Conservation (phyloP, 2,888 invertebrate species). For the Imbricaverruca yamaguchii region DNA sequence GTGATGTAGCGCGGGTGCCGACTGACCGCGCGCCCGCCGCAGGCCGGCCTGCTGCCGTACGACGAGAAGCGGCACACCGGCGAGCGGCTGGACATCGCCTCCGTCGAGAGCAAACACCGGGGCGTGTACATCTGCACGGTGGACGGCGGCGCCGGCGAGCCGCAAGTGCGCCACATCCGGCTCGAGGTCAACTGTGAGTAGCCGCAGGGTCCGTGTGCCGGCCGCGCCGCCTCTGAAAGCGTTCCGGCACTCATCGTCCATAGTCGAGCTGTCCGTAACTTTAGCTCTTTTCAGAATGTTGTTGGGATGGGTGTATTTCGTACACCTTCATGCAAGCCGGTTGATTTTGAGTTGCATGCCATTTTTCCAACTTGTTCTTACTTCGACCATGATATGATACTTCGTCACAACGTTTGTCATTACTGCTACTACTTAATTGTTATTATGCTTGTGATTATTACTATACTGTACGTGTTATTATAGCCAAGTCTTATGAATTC, state of each 20-base stretch:
- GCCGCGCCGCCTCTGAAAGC: background rate
- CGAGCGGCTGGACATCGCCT: background rate
- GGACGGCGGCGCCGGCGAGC: background rate
- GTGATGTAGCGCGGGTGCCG: too few relatives aligned
- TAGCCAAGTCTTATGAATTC: too few relatives aligned
- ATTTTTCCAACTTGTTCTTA: background rate
- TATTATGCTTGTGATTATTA: too few relatives aligned
- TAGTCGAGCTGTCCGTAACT: background rate
- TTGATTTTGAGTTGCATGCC: background rate
- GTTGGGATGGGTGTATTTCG: background rate
- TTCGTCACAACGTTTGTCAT: too few relatives aligned
- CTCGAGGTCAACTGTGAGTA: conserved; percentile 3
- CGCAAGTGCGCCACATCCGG: background rate
- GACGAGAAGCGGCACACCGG: background rate
- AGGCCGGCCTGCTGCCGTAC: background rate
- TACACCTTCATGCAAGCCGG: background rate
- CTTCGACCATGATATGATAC: background rate
- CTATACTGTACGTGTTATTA: too few relatives aligned
- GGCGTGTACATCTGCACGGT: background rate
- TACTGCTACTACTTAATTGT: too few relatives aligned
- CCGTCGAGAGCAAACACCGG: background rate
- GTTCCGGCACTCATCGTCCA: background rate
- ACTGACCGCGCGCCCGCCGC: too few relatives aligned
- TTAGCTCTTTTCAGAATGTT: background rate
- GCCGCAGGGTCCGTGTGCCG: background rate